A percentile compares a stretch with the other conserved stretches of the same genome.
These are phyloP conservation scores for Salvelinus sp. DNA, from an alignment of 2,113 vertebrate genomes.

Conservation along the genomic window DNA sequence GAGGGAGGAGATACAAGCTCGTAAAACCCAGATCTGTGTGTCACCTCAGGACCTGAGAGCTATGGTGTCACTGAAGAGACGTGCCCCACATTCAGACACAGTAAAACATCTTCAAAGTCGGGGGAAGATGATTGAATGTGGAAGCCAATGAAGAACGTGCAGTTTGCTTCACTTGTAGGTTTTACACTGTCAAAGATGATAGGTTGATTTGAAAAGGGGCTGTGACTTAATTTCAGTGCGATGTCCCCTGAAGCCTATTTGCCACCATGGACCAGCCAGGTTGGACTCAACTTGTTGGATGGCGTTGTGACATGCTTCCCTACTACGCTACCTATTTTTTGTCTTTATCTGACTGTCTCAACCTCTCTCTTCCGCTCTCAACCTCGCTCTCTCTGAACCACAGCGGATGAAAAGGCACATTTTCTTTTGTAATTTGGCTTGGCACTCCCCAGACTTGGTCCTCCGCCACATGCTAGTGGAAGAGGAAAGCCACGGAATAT, in stretches of 20 bases:
- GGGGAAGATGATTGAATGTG: conserved; percentile 18
- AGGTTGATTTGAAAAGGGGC: not conserved
- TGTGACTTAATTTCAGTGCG: conserved; percentile 19
- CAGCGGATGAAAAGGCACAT: conserved; percentile 55
- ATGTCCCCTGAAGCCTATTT: conserved; percentile 41
- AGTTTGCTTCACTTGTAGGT: not conserved
- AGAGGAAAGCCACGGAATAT: conserved; percentile 7
- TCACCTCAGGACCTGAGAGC: conserved; percentile 28
- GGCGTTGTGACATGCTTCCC: too few species aligned
- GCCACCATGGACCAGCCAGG: not conserved
- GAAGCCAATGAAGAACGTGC: not conserved
- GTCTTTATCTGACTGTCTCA: conserved; percentile 21
- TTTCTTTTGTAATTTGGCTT: conserved; percentile 61
- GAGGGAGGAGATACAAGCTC: conserved; percentile 36
- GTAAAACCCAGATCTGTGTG: conserved; percentile 41
- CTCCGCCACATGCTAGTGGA: conserved; percentile 24
- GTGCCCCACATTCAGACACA: conserved; percentile 32
- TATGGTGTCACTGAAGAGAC: conserved; percentile 5
- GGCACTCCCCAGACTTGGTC: conserved; percentile 42
- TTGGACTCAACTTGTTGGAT: conserved; percentile 1
- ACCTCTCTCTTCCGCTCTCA: conserved; percentile 20
- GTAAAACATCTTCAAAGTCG: conserved; percentile 48
- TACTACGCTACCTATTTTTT: not conserved
- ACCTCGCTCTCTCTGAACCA: conserved; percentile 36
- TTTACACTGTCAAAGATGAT: not conserved